Evolutionary conservation across 2,888 invertebrate species (phyloP).

Genomic region (Nezara viridula): DNA sequence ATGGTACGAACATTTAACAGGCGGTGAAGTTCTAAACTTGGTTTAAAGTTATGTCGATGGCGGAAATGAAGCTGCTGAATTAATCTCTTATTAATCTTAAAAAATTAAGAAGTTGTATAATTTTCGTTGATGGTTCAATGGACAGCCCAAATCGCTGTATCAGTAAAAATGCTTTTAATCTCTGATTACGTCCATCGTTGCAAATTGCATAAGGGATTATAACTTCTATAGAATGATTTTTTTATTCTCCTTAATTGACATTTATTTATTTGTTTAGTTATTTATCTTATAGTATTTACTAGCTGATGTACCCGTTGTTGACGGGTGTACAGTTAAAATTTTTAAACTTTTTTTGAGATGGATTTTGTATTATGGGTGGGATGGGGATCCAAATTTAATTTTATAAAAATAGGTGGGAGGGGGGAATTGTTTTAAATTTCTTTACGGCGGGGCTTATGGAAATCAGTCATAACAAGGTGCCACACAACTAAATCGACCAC

Average conservation of each 20-base stretch:
- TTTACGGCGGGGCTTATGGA: too few species aligned
- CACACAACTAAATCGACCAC: too few species aligned
- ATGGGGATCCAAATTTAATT: too few species aligned
- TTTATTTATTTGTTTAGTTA: too few species aligned
- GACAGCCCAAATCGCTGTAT: neutral
- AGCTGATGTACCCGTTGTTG: too few species aligned
- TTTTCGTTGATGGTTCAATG: neutral
- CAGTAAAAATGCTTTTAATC: neutral
- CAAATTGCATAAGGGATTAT: neutral
- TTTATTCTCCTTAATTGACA: neutral
- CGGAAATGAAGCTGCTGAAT: neutral
- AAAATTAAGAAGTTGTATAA: constrained; percentile 26
- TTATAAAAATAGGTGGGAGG: too few species aligned
- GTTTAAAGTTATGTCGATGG: neutral
- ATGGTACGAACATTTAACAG: too few species aligned
- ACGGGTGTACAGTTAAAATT: too few species aligned
- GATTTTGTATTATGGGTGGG: too few species aligned
- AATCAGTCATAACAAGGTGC: too few species aligned
- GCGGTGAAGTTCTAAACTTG: neutral
- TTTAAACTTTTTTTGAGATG: too few species aligned
- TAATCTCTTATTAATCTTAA: neutral
- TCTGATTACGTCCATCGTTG: neutral
- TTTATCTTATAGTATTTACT: neutral
- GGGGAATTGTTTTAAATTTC: too few species aligned
- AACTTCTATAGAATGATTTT: neutral